Evolutionary conservation across 2,888 invertebrate genomes (phyloP), one percentile per base, ranked within the genome.

Genomic region (Atrina japonica): DNA sequence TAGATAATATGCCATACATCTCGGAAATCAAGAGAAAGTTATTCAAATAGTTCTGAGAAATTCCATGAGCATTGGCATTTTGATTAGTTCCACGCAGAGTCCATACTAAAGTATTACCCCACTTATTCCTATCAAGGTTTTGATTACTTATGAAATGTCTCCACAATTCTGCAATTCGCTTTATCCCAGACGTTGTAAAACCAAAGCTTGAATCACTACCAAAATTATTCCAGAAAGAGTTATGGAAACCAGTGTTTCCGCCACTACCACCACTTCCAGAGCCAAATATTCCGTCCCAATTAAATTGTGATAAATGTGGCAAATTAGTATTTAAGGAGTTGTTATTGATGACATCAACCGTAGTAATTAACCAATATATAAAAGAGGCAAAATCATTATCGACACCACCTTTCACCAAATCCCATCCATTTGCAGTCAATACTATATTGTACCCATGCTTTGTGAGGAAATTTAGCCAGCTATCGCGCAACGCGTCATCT

Each of bases 71-170:
- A n/a, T 35, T 35, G 35, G 35, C 35, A 35, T 35, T 35, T 11
- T 35, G 35, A 11, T 35, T 35, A 35, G 35, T 35, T 11, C 35
- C 45, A 49, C 65, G 29, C 11, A 59, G 40, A 35, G 70, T 58
- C 66, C 68, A 68, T 18, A 47, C 14, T 50, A 68, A 21, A 21
- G 35, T 25, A n/a, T 40, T 55, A 43, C 61, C 35, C 61, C 61
- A 68, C 25, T 50, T 45, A 21, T 52, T 30, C 25, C 53, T 30
- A 35, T 45, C 55, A 25, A 47, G 14, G 25, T 55, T 61, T 7
- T 55, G 55, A 9, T 47, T 41, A 9, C 21, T 18, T n/a, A 68
- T 52, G 40, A 65, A 70, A 14, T 50, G 18, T 16, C 58, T n/a
- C 64, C 70, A 64, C 18, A 64, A 29, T 14, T 59, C 53, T 23